Conservation (phyloP, 2,888 invertebrate species). For the Phaonia tiefii region DNA sequence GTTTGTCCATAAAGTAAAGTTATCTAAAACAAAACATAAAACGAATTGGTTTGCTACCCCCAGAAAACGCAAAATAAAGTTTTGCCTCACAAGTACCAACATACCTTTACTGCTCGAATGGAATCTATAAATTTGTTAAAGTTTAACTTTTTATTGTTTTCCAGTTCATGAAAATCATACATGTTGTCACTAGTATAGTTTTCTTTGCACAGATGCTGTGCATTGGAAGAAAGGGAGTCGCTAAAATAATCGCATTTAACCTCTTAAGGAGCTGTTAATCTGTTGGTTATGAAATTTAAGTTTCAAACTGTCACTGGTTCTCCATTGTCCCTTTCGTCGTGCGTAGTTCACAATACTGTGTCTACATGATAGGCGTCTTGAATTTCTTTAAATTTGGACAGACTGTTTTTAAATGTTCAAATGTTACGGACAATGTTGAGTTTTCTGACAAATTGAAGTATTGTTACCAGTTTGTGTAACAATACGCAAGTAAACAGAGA, state of each 20-base stretch:
- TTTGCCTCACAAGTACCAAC: slow-evolving; percentile 16
- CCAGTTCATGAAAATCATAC: slow-evolving; percentile 25
- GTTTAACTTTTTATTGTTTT: slow-evolving; percentile 47
- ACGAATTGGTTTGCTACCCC: slow-evolving; percentile 48
- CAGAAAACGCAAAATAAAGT: slow-evolving; percentile 1
- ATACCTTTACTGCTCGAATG: slow-evolving; percentile 22
- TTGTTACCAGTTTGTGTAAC: too few species aligned
- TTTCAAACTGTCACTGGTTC: slow-evolving; percentile 22
- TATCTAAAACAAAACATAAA: slow-evolving; percentile 42
- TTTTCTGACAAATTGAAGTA: too few species aligned
- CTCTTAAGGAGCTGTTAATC: slow-evolving; percentile 52
- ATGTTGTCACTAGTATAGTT: slow-evolving; percentile 60
- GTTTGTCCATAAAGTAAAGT: slow-evolving; percentile 6
- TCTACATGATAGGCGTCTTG: too few species aligned
- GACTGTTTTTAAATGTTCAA: too few species aligned
- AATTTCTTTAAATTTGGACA: too few species aligned
- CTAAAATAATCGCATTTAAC: slow-evolving; percentile 41
- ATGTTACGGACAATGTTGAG: too few species aligned
- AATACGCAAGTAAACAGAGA: too few species aligned
- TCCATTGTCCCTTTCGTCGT: neutral
- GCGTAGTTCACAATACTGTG: too few species aligned
- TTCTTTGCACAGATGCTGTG: slow-evolving; percentile 54
- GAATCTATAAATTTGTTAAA: slow-evolving; percentile 57
- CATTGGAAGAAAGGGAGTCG: slow-evolving; percentile 3
- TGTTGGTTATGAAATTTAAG: slow-evolving; percentile 53